Evolutionary conservation across 2,888 invertebrate species (phyloP).

Genomic region (Seladonia tumulorum): DNA sequence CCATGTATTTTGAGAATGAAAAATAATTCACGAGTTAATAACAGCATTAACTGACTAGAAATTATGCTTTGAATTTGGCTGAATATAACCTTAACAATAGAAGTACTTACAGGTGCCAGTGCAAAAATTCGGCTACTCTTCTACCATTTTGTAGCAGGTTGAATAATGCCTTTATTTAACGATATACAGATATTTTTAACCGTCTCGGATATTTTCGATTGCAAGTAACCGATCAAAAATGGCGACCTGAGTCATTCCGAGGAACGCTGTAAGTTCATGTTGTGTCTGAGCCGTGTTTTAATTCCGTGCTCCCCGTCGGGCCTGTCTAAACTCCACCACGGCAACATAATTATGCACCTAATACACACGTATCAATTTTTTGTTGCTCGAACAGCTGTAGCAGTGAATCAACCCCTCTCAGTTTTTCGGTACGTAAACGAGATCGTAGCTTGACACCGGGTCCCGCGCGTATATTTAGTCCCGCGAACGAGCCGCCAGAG

Average conservation of each 20-base stretch:
- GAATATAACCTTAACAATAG: no score
- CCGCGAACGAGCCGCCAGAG: neutral
- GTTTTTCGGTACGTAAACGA: neutral
- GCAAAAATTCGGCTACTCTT: no score
- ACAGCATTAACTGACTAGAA: no score
- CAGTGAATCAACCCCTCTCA: neutral
- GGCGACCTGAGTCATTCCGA: neutral
- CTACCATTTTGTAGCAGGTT: no score
- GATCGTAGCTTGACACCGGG: neutral
- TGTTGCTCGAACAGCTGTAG: neutral
- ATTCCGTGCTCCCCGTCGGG: neutral
- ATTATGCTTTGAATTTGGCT: no score
- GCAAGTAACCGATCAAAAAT: neutral
- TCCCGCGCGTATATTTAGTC: conserved; percentile 34
- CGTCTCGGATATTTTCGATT: neutral
- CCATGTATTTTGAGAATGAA: no score
- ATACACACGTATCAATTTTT: neutral
- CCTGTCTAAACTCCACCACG: neutral
- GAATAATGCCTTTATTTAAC: no score
- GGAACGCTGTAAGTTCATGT: neutral
- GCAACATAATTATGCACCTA: neutral
- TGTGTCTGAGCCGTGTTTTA: neutral
- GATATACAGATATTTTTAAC: no score
- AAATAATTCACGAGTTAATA: no score
- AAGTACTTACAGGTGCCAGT: no score